Evolutionary conservation across 2,113 vertebrate species (phyloP), one percentile per base, ranked within the genome.

Genomic region (human): DNA sequence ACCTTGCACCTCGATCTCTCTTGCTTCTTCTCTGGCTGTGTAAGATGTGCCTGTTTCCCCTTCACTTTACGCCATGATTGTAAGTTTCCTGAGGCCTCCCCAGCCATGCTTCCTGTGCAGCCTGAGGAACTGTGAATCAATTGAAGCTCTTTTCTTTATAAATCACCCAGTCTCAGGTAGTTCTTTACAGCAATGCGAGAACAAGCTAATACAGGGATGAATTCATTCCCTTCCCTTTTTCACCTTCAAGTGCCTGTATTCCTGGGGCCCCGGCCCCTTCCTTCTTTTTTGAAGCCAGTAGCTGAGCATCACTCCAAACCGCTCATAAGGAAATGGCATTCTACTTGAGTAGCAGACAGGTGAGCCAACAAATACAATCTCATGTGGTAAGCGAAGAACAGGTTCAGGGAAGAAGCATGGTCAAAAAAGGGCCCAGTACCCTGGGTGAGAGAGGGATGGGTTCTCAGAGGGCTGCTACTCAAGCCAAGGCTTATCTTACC

Each of bases 201-300:
- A 64, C 27, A 64, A 64, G 30, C 61, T 64, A 64, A 64, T 64
- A 64, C 61, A 64, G 25, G 64, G 57, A 14, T 25, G 9, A 52
- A 18, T 40, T 43, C 22, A 20, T 48, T 61, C 38, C 25, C 2
- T 18, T 20, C 22, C 3, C 11, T 22, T 40, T 81, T 35, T 40
- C 25, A 43, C 1, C 11, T 48, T 55, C 48, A 5, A 14, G 66
- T 35, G 18, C 52, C 38, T 23, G 1, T 0, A 17, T 35, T 11
- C 30, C 35, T 45, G 8, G 48, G n/a, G 83, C 80, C 40, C 6
- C 18, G 73, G 20, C 4, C 12, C 20, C n/a, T 48, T 78, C 35
- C 13, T 81, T 40, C 2, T 1, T 6, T 16, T 73, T 68, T 32
- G 85, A 40, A 85, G 57, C 32, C 45, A 59, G 45, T 10, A 23